Evolutionary conservation across 2,797 vertebrate genomes (phyloP).

Genomic region (Falco rusticolus): DNA sequence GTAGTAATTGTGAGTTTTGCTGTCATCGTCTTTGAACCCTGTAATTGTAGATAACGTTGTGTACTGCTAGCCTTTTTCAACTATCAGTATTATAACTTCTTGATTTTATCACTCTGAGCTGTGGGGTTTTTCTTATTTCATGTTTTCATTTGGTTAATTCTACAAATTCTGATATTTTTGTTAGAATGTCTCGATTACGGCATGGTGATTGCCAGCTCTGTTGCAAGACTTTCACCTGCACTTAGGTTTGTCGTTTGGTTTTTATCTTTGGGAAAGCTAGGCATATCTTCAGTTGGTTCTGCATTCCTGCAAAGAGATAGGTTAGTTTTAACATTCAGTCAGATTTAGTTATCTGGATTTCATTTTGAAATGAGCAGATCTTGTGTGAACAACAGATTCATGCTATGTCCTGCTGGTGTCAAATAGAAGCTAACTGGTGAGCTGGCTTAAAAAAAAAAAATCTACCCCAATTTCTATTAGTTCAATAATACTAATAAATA

Average conservation of each 20-base stretch:
- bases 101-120: background rate
- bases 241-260: background rate
- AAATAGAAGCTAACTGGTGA: background rate
- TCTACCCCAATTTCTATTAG: background rate
- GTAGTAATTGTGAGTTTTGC: background rate
- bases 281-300: background rate
- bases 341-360: background rate
- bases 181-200: background rate
- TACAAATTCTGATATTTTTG: background rate
- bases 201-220: background rate
- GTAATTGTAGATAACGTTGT: background rate
- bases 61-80: background rate
- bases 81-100: background rate
- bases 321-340: background rate
- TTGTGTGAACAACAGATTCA: background rate
- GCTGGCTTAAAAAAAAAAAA: background rate
- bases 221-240: background rate
- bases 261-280: background rate
- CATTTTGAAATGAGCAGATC: background rate
- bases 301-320: background rate
- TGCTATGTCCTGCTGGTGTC: background rate
- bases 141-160: background rate
- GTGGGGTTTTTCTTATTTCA: background rate
- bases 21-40: background rate
- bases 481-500: background rate